Conservation (phyloP, 1,140 invertebrate species). For the Conus ventricosus region DNA sequence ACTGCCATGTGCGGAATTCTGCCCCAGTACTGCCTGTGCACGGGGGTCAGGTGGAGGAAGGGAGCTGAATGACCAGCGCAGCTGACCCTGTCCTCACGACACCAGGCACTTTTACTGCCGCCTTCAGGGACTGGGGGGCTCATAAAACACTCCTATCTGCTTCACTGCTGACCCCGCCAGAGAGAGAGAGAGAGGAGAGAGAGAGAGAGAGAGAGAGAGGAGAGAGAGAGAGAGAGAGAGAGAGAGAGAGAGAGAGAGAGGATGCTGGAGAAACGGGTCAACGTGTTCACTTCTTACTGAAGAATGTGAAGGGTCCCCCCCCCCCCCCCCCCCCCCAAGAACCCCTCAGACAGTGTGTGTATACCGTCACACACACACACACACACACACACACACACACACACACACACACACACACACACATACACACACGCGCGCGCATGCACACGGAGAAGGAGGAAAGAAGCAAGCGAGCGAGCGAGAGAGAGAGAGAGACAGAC, state of each 20-base stretch:
- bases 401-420: neutral
- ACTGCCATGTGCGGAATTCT: neutral
- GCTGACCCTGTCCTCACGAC: neutral
- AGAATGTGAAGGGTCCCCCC: too few species aligned
- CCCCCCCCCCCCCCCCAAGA: too few species aligned
- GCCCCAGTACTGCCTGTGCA: neutral
- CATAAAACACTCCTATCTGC: neutral
- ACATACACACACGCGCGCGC: neutral
- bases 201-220: neutral
- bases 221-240: neutral
- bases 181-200: neutral
- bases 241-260: neutral
- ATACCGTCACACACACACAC: too few species aligned
- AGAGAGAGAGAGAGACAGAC: neutral
- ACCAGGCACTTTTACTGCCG: neutral
- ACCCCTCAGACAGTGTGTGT: too few species aligned
- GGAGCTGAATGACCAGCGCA: neutral
- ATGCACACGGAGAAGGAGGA: too few species aligned
- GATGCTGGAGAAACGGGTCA: too few species aligned
- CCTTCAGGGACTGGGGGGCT: neutral
- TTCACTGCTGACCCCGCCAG: neutral
- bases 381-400: constrained; percentile 1
- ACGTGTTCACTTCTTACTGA: too few species aligned
- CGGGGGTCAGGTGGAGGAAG: neutral
- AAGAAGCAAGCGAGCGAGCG: too few species aligned